Evolutionary conservation across 2,797 vertebrate species (phyloP), one percentile per base, ranked within the genome.

Genomic region (Agapornis canus): DNA sequence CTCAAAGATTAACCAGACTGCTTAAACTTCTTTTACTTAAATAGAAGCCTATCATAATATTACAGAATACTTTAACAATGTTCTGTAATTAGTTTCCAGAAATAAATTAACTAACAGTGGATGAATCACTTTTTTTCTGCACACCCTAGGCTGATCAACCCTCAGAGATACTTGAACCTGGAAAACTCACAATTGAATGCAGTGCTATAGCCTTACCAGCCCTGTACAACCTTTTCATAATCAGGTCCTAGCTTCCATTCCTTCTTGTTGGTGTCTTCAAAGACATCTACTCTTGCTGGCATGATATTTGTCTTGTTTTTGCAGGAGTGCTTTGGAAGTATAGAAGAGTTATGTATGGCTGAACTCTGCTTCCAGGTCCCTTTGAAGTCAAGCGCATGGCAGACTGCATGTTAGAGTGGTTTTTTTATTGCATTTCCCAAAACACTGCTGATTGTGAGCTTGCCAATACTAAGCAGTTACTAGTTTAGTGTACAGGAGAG

Each of bases 21-120:
- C 23, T 89, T 68, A 73, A 91, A 37, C 5, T 92, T 35, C 56
- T 87, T 59, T 70, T 52, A 37, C 43, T 80, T 42, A 73, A 80
- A 60, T 52, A 80, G 51, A 82, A 77, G 29, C 10, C 78, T 37
- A 71, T 40, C 35, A 22, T 20, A 85, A 39, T 52, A 73, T 78
- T 90, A 89, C 18, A 64, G 72, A 94, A 78, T 26, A 57, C 56
- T 91, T 85, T 4, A 6, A 11, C 70, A 93, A 64, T 85, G 9
- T 73, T 40, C 32, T 73, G n/a, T 64, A 91, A 87, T 89, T 85
- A 57, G 21, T 71, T 92, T 91, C 51, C 64, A 89, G 68, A 91
- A 89, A 83, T 75, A 91, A 92, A 85, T 87, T 82, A 87, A 17
- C 64, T 77, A 81, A 73, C 37, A 61, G 51, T 27, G 26, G 81